A percentile compares a stretch with the other conserved stretches of the same genome.
Evolutionary conservation across 2,888 invertebrate genomes (phyloP).

Genomic region (Epinotia demarniana): DNA sequence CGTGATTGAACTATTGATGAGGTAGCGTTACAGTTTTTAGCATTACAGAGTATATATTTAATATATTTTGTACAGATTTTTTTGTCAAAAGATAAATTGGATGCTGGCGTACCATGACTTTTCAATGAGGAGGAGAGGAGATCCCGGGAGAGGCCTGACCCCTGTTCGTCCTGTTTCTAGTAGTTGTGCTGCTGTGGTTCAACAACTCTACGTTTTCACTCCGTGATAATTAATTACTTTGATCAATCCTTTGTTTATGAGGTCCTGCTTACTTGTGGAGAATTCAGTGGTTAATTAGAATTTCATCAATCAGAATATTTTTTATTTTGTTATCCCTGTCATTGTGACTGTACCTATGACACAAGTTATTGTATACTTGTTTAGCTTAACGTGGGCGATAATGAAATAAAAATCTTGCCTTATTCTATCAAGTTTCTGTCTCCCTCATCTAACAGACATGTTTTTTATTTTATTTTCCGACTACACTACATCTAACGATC

Average conservation of each 20-base stretch:
- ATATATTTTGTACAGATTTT: slow-evolving; percentile 86
- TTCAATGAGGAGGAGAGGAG: slow-evolving; percentile 75
- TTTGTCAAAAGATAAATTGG: slow-evolving; percentile 86
- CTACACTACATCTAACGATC: neutral
- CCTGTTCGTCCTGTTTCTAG: slow-evolving; percentile 68
- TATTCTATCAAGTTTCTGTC: slow-evolving; percentile 77
- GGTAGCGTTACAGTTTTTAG: slow-evolving; percentile 85
- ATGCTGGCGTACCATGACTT: slow-evolving; percentile 84
- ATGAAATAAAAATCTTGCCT: slow-evolving; percentile 77
- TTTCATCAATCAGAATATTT: slow-evolving; percentile 82
- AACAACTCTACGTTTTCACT: slow-evolving; percentile 56
- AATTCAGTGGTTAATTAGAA: slow-evolving; percentile 83
- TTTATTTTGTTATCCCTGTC: slow-evolving; percentile 83
- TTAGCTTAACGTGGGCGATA: slow-evolving; percentile 81
- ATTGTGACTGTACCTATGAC: slow-evolving; percentile 71
- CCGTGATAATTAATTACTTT: slow-evolving; percentile 67
- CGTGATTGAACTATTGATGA: slow-evolving; percentile 83
- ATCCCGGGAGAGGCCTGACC: slow-evolving; percentile 73
- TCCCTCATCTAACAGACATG: slow-evolving; percentile 49
- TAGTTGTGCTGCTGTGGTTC: slow-evolving; percentile 61
- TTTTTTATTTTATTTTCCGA: slow-evolving; percentile 18
- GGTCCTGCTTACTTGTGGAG: slow-evolving; percentile 82
- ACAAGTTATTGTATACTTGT: slow-evolving; percentile 74
- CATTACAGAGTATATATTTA: slow-evolving; percentile 85
- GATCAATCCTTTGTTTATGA: slow-evolving; percentile 83